phyloP scores from a whole-genome alignment of 2,888 invertebrate species.

The Mechanitis messenoides region DNA sequence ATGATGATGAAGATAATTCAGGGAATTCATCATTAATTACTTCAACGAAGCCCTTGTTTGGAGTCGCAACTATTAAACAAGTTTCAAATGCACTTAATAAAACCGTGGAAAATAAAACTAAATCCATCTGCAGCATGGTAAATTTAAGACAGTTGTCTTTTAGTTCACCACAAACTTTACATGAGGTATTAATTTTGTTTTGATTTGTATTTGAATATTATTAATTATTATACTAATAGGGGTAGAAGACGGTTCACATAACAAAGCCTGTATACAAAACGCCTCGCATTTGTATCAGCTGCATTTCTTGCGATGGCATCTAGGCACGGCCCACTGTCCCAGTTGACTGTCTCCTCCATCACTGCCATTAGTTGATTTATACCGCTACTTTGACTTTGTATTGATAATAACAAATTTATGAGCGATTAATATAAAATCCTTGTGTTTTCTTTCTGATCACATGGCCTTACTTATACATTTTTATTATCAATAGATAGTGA shows the following conservation, averaged over 20 bases:
- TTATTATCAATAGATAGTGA: conserved; percentile 46
- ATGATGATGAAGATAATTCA: conserved; percentile 30
- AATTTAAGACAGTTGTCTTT: conserved; percentile 52
- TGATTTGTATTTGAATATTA: background rate
- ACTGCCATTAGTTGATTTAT: too few species aligned
- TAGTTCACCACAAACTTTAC: conserved; percentile 53
- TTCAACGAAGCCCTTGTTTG: conserved; percentile 7
- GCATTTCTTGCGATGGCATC: too few species aligned
- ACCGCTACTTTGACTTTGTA: too few species aligned
- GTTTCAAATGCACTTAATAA: conserved; percentile 28
- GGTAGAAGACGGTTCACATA: too few species aligned
- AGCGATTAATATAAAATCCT: too few species aligned
- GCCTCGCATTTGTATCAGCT: too few species aligned
- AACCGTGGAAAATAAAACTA: conserved; percentile 10
- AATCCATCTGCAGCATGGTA: conserved; percentile 46
- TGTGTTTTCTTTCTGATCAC: too few species aligned
- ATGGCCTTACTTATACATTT: background rate
- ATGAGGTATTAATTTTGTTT: conserved; percentile 47
- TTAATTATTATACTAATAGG: too few species aligned
- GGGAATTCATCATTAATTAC: conserved; percentile 32
- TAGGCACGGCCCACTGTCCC: too few species aligned
- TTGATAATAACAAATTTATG: too few species aligned
- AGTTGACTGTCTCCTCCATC: too few species aligned
- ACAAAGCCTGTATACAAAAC: too few species aligned
- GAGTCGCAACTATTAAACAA: conserved; percentile 8